Base-by-base conservation (phyloP, 2,888 invertebrate species). In the Rhogogaster chlorosoma region DNA sequence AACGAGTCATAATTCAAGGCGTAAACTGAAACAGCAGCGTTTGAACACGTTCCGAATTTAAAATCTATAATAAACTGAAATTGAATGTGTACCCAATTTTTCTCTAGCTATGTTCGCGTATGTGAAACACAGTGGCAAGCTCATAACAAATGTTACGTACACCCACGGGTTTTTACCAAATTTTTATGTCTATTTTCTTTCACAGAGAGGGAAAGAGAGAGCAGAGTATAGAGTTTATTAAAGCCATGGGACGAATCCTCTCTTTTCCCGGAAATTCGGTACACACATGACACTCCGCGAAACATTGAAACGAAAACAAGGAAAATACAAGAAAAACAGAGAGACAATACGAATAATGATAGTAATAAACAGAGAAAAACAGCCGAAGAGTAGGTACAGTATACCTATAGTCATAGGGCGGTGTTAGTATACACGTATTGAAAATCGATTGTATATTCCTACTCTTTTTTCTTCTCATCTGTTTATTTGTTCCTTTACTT, bases 61-160 rank as follows among this genome's bases (percentile, higher is more conserved):
- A 73, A 73, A 42, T 73, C 73, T 7, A 26, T 42, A 42, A 22
- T 42, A 73, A 38, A 73, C 73, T 73, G 42, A 73, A 38, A 73
- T 67, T 32, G 32, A 67, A 67, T 32, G 26, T 32, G 29, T 32
- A 32, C 32, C 29, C 67, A 29, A 67, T 67, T 6, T 32, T 67
- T 67, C 32, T 26, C 0, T 12, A 26, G 26, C 12, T 15, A 32
- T 4, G 67, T 32, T 29, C 7, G 10, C 32, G 32, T 32, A 32
- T 26, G 26, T 32, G 67, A 32, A 67, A 7, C 12, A 32, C 1
- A 26, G 32, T 15, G 67, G 7, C 12, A 32, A 12, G 18, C 18
- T 67, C 32, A 5, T 26, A 32, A 26, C 67, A 0, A 67, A 67
- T 67, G 67, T 67, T 67, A 67, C 67, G 15, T 32, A 18, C 32